Evolutionary conservation across 2,113 vertebrate species (phyloP), one percentile per base, ranked within the genome.

Genomic region (Eulemur rufifrons): DNA sequence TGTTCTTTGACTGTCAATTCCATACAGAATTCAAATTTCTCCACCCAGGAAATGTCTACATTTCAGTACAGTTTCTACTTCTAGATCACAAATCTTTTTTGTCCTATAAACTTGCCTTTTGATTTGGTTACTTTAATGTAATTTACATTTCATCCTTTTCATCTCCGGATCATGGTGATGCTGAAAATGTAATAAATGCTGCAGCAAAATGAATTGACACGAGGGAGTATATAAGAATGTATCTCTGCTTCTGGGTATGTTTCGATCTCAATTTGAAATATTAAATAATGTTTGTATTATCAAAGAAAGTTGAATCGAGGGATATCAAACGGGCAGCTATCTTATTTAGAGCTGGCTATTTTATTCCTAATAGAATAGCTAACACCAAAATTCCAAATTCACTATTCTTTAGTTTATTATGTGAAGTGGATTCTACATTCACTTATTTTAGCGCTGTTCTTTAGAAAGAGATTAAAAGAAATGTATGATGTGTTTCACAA

Each of bases 401-500:
- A 50, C 8, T 94, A 8, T 85, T 95, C 47, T 95, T 29, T 91
- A 61, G 71, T 97, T 95, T 94, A 93, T 95, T 95, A 92, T 77
- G 47, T 84, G n/a, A 56, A 96, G 42, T 89, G 52, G 20, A 88
- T 95, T 98, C 81, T 45, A 86, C 7, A 25, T 6, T 96, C 34
- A 93, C 95, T 97, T 98, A 63, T 83, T 96, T 96, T 68, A 97
- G 59, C 92, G 93, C 63, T n/a, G 39, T 88, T 86, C 80, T 98
- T 97, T 86, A 93, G 74, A 98, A 96, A 61, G 61, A 97, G 69
- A 97, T 86, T 39, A 88, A 71, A 94, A 34, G 14, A 81, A 91
- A 94, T 97, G 94, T 92, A 94, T 86, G 86, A 52, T 73, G 39
- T 68, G 37, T 66, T 91, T 93, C 50, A 94, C 45, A 91, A 64